These are phyloP conservation scores for Trididemnum clinides DNA, from an alignment of 23 tunicate genomes.

Conservation along the genomic window DNA sequence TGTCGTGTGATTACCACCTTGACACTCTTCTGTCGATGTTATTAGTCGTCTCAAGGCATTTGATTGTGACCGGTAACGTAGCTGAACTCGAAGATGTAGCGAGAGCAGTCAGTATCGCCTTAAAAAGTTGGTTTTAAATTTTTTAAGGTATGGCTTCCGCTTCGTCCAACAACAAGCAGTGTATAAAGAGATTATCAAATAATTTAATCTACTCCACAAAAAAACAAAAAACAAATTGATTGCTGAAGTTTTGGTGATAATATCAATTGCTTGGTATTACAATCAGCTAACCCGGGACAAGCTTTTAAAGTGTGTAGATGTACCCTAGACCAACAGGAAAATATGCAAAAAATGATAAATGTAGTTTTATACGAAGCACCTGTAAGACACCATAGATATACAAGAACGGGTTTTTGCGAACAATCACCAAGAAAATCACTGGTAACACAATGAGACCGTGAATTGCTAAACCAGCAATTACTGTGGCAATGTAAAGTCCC, in stretches of 20 bases:
- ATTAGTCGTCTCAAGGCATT: slow-evolving; percentile 78
- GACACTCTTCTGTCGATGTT: slow-evolving; percentile 72
- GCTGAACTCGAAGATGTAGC: slow-evolving; percentile 99
- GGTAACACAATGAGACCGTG: slow-evolving; percentile 90
- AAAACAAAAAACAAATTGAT: too few relatives aligned
- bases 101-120: slow-evolving; percentile 93
- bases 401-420: slow-evolving; percentile 79
- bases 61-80: slow-evolving; percentile 90
- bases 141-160: too few relatives aligned
- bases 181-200: too few relatives aligned
- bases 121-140: not conserved
- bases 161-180: too few relatives aligned
- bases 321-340: too few relatives aligned
- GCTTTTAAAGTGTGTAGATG: too few relatives aligned
- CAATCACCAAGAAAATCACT: slow-evolving; percentile 67
- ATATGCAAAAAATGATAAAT: too few relatives aligned
- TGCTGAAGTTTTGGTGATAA: too few relatives aligned
- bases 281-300: too few relatives aligned
- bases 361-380: too few relatives aligned
- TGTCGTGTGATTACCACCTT: slow-evolving; percentile 35
- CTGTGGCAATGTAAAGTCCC: slow-evolving; percentile 92
- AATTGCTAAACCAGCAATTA: slow-evolving; percentile 79
- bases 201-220: too few relatives aligned
- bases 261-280: too few relatives aligned
- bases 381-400: slow-evolving; percentile 74